Conservation (phyloP, 1,140 invertebrate species). For the Ips typographus region DNA sequence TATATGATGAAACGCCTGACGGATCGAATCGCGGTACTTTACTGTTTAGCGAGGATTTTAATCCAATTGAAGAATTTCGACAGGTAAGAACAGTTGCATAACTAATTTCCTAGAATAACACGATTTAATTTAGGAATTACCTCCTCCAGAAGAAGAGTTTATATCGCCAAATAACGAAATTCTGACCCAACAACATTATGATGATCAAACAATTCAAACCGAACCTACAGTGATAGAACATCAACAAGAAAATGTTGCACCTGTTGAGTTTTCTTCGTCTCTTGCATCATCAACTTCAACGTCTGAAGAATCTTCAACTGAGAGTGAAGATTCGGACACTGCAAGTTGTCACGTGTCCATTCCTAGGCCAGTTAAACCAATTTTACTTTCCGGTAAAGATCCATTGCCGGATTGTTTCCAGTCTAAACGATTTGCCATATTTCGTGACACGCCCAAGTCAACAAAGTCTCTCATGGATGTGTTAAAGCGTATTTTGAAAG, state of each 20-base stretch:
- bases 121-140: no score
- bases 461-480: slow-evolving; percentile 35
- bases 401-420: slow-evolving; percentile 9
- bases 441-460: slow-evolving; percentile 37
- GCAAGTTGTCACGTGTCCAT: slow-evolving; percentile 19
- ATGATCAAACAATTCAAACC: no score
- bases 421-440: slow-evolving; percentile 42
- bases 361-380: slow-evolving; percentile 11
- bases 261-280: no score
- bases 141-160: no score
- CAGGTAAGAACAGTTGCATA: background rate
- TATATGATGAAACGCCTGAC: background rate
- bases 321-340: background rate
- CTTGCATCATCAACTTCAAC: background rate
- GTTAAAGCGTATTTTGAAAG: slow-evolving; percentile 28
- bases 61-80: background rate
- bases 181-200: no score
- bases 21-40: background rate
- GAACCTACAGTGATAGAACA: no score
- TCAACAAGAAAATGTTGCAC: no score
- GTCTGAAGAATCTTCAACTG: background rate
- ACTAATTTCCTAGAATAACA: background rate
- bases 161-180: no score
- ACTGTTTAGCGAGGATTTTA: background rate
- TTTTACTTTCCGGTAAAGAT: slow-evolving; percentile 1